A percentile compares a stretch with the other conserved stretches of the same genome.
Conservation (phyloP, 2,797 vertebrate species). For the Macroramphosus scolopax region DNA sequence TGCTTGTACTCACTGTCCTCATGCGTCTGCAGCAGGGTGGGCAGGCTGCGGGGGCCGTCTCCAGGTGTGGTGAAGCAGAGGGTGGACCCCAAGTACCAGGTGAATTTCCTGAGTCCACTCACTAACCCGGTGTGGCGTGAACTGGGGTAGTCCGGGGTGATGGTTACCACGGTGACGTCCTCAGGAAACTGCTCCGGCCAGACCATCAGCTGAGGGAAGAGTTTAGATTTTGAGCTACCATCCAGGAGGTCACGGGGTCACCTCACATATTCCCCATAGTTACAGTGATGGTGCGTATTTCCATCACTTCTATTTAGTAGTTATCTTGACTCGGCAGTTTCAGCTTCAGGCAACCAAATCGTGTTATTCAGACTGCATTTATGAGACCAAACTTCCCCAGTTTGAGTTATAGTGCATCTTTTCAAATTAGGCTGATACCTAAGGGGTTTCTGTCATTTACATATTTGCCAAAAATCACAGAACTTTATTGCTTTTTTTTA, state of each 20-base stretch:
- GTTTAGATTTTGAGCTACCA: background rate
- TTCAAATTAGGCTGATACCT: slow-evolving; percentile 23
- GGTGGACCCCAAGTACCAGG: slow-evolving; percentile 84
- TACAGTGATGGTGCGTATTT: slow-evolving; percentile 13
- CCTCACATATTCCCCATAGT: slow-evolving; percentile 4
- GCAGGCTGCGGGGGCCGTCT: slow-evolving; percentile 85
- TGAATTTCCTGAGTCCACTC: slow-evolving; percentile 87
- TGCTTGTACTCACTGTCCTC: slow-evolving; percentile 88
- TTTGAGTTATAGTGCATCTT: slow-evolving; percentile 18
- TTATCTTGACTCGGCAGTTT: slow-evolving; percentile 14
- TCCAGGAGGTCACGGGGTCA: background rate
- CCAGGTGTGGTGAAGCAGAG: slow-evolving; percentile 95
- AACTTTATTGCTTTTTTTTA: no score
- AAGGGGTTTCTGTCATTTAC: slow-evolving; percentile 28
- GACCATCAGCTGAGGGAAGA: slow-evolving; percentile 80
- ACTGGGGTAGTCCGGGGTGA: slow-evolving; percentile 91
- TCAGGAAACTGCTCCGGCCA: slow-evolving; percentile 85
- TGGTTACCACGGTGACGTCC: slow-evolving; percentile 79
- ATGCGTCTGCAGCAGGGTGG: slow-evolving; percentile 84
- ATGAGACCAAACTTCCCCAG: slow-evolving; percentile 32
- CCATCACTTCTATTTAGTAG: slow-evolving; percentile 8
- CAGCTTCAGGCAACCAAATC: slow-evolving; percentile 30
- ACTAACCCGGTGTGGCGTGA: slow-evolving; percentile 87
- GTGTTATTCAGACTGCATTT: slow-evolving; percentile 34
- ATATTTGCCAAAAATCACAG: no score